A percentile compares a stretch with the other conserved stretches of the same genome.
phyloP scores from a whole-genome alignment of 2,113 vertebrate genomes.

The Clarias macrocephalus region DNA sequence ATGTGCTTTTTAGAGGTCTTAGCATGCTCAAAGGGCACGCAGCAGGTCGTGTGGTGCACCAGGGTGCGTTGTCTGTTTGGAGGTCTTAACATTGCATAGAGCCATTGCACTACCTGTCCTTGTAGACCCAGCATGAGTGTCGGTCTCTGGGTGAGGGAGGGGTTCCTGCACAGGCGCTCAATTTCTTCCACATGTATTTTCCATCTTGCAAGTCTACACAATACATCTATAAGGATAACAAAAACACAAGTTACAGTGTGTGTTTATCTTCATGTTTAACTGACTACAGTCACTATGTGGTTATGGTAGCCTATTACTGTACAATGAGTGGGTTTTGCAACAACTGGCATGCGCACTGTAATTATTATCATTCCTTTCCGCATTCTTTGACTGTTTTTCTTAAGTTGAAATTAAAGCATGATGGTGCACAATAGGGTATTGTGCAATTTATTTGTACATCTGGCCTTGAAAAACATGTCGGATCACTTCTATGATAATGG shows the following conservation, averaged over 20 bases:
- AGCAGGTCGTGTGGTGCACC: no score
- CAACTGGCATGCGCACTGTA: background rate
- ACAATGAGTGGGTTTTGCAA: background rate
- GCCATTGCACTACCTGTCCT: slow-evolving; percentile 61
- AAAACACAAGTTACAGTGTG: background rate
- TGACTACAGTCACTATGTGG: background rate
- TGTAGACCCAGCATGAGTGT: slow-evolving; percentile 73
- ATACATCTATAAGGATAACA: slow-evolving; percentile 63
- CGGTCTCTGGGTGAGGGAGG: slow-evolving; percentile 69
- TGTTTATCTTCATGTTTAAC: background rate
- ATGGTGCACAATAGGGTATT: slow-evolving; percentile 7
- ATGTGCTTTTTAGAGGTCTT: no score
- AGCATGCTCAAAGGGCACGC: no score
- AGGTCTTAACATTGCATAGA: background rate
- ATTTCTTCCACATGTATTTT: slow-evolving; percentile 60
- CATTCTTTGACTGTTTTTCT: background rate
- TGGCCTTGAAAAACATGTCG: slow-evolving; percentile 31
- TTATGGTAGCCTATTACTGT: background rate
- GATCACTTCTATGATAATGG: slow-evolving; percentile 16
- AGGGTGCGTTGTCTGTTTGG: no score
- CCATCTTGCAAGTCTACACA: slow-evolving; percentile 61
- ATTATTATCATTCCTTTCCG: background rate
- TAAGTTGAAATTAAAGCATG: background rate
- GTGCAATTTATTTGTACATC: background rate
- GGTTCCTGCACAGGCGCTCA: slow-evolving; percentile 57